Percentiles rank a stretch among this genome's conserved stretches.
These are phyloP conservation scores for Aphrophora alni DNA, from an alignment of 2,888 invertebrate species.

Conservation along the genomic window DNA sequence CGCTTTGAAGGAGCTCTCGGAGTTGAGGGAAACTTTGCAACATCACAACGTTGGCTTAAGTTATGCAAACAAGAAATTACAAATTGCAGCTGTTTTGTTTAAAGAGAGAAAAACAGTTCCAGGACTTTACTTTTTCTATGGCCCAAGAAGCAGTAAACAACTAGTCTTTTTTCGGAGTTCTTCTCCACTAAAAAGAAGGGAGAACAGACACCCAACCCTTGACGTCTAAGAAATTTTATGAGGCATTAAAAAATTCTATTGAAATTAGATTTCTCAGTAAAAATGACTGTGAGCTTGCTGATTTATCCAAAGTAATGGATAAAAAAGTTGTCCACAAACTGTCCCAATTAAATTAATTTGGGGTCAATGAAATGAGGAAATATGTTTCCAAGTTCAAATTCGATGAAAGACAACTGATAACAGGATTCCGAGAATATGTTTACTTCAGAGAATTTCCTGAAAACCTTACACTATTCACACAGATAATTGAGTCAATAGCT, in stretches of 20 bases:
- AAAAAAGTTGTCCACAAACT: neutral
- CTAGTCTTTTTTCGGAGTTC: neutral
- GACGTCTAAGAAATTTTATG: too few species aligned
- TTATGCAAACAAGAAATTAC: neutral
- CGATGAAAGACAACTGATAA: too few species aligned
- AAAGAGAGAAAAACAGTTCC: neutral
- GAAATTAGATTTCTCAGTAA: neutral
- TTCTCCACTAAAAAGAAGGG: too few species aligned
- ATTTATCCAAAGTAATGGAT: neutral
- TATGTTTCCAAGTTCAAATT: too few species aligned
- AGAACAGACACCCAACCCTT: too few species aligned
- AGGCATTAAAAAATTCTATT: too few species aligned
- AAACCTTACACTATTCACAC: too few species aligned
- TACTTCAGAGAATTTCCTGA: too few species aligned
- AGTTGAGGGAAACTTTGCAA: slow-evolving; percentile 24
- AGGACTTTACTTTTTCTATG: neutral
- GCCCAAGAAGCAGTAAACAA: neutral
- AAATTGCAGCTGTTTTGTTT: neutral
- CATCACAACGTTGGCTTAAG: slow-evolving; percentile 9
- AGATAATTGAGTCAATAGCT: too few species aligned
- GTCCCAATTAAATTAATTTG: neutral
- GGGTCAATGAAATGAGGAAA: too few species aligned
- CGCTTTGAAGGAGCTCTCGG: slow-evolving; percentile 20
- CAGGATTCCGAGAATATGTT: too few species aligned
- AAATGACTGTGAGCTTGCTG: neutral